These are phyloP conservation scores for Hemaris fuciformis DNA, from an alignment of 2,888 invertebrate genomes.

Conservation along the genomic window DNA sequence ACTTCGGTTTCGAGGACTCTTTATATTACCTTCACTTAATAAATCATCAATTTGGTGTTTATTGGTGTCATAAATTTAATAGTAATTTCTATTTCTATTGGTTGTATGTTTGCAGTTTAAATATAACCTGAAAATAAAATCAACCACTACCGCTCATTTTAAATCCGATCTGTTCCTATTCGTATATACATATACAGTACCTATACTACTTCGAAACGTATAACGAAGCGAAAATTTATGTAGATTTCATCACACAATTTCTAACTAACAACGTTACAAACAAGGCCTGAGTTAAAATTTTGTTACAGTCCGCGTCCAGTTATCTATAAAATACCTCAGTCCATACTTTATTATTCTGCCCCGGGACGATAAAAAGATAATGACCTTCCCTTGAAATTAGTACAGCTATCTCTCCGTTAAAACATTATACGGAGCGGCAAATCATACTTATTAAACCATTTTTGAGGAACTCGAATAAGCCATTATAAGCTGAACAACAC, in stretches of 20 bases:
- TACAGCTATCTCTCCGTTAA: neutral
- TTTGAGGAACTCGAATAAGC: neutral
- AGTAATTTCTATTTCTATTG: too few relatives aligned
- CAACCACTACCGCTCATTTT: too few relatives aligned
- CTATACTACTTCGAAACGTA: too few relatives aligned
- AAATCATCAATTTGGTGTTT: too few relatives aligned
- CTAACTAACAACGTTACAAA: neutral
- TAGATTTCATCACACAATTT: neutral
- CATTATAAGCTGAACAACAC: neutral
- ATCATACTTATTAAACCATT: neutral
- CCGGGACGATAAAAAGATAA: conserved; percentile 13
- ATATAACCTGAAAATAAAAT: too few relatives aligned
- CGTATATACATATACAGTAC: too few relatives aligned
- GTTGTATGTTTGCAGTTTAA: too few relatives aligned
- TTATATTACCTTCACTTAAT: too few relatives aligned
- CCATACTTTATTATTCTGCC: conserved; percentile 6
- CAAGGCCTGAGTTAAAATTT: neutral
- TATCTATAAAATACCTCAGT: neutral
- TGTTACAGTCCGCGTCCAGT: too few relatives aligned
- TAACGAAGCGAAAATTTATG: neutral
- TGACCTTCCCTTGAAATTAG: conserved; percentile 7
- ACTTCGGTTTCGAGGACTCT: too few relatives aligned
- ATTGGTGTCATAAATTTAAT: too few relatives aligned
- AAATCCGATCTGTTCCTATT: too few relatives aligned
- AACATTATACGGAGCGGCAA: neutral